A percentile compares a stretch with the other conserved stretches of the same genome.
Conservation (phyloP, 2,113 vertebrate species). For the Hystrix cristata region DNA sequence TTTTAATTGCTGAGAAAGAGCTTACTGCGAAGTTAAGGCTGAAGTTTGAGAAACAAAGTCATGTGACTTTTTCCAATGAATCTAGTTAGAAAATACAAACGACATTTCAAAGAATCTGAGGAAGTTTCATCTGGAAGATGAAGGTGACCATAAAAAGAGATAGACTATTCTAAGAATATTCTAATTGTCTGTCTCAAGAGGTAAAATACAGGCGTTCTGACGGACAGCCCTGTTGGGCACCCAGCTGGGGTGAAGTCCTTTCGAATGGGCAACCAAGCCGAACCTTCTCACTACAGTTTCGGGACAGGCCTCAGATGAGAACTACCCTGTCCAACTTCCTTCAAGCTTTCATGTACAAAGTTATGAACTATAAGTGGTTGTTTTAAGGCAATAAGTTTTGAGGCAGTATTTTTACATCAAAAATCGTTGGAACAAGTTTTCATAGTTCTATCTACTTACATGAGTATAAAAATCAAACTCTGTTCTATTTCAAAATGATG, state of each 20-base stretch:
- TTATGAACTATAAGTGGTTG: background rate
- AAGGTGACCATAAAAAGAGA: background rate
- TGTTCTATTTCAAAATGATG: background rate
- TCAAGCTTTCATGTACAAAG: background rate
- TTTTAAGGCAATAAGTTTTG: background rate
- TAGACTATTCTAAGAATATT: background rate
- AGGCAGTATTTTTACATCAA: background rate
- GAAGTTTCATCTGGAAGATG: background rate
- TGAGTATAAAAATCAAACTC: background rate
- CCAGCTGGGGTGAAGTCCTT: background rate
- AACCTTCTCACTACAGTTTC: background rate
- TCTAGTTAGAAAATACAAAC: background rate
- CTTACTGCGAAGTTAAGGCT: background rate
- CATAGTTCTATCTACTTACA: background rate
- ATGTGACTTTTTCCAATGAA: background rate
- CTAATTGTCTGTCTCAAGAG: background rate
- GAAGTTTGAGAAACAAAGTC: background rate
- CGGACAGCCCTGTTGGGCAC: rapidly evolving
- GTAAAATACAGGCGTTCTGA: background rate
- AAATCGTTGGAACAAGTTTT: background rate
- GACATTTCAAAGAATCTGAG: background rate
- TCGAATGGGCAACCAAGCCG: background rate
- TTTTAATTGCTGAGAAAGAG: background rate
- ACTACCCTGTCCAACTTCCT: background rate
- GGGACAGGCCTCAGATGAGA: background rate